phyloP scores from a whole-genome alignment of 2,888 invertebrate species.

The Allophyes oxyacanthae region DNA sequence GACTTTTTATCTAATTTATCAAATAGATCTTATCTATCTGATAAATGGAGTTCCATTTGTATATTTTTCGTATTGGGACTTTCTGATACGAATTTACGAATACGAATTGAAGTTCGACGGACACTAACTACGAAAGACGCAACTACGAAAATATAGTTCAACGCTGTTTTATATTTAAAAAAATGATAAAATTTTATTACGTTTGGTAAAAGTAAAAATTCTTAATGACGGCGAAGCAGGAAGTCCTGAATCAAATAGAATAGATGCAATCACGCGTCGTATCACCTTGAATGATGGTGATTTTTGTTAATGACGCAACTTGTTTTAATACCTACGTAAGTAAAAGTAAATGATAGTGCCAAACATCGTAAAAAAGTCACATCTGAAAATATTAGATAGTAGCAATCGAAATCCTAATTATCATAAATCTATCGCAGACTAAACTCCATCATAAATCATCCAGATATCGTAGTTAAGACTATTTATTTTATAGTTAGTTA shows the following conservation, averaged over 20 bases:
- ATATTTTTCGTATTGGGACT: slow-evolving; percentile 1
- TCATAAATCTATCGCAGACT: slow-evolving; percentile 30
- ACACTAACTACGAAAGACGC: too few relatives aligned
- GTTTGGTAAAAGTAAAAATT: slow-evolving; percentile 21
- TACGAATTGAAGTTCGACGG: too few relatives aligned
- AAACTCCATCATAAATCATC: slow-evolving; percentile 21
- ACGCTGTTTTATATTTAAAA: too few relatives aligned
- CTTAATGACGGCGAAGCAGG: too few relatives aligned
- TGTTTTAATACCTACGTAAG: slow-evolving; percentile 6
- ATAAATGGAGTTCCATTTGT: slow-evolving; percentile 2
- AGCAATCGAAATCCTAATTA: slow-evolving; percentile 17
- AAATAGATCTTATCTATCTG: neutral
- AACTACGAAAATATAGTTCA: too few relatives aligned
- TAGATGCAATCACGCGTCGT: slow-evolving; percentile 12
- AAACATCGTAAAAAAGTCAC: slow-evolving; percentile 15
- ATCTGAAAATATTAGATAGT: slow-evolving; percentile 19
- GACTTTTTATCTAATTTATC: too few relatives aligned
- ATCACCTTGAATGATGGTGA: slow-evolving; percentile 8
- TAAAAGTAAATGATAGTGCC: slow-evolving; percentile 16
- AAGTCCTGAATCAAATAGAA: too few relatives aligned
- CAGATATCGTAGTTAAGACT: slow-evolving; percentile 6
- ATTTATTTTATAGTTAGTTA: slow-evolving; percentile 1
- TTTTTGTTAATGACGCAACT: slow-evolving; percentile 5
- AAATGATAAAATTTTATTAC: neutral
- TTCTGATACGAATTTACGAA: slow-evolving; percentile 7